Base-by-base conservation (phyloP, 2,888 invertebrate species). In the Calameuta filiformis region DNA sequence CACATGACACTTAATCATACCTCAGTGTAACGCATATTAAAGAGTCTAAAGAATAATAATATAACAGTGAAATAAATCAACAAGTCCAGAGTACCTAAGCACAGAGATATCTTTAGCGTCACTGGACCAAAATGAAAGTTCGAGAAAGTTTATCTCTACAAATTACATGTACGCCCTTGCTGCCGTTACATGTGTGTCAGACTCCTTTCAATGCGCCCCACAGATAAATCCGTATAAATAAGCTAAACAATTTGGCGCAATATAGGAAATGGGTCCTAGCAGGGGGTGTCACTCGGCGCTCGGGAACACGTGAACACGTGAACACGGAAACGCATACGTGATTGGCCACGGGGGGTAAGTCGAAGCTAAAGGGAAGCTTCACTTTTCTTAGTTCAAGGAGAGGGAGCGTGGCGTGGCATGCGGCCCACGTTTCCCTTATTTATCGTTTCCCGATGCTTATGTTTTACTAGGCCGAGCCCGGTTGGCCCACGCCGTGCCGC, bases 381-480 rank as follows among this genome's bases (percentile, higher is more conserved):
- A 35, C 11, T 33, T 73, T 35, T 30, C 73, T 73, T 56, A 37
- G 68, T 69, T 76, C 68, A 71, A 71, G 69, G 71, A 75, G 73
- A 69, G 73, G 69, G 34, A 40, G 73, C 78, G 79, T 75, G 83
- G 76, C 77, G 83, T 83, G 86, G 89, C 87, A 91, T 91, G 90
- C 91, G 89, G 87, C 83, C 90, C 91, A 91, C 91, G 91, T 91
- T 89, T 90, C 89, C 89, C 89, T 91, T 91, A 91, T 91, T 91
- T 91, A 91, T 91, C 90, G 91, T 90, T 91, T 91, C 90, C 90
- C 91, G 87, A 91, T 91, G 91, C 91, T 91, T 91, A 91, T 91
- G 91, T 91, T 91, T 91, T 90, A 90, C 91, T 90, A 91, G 91
- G 88, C 89, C 83, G 82, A 69, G 69, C 69, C 69, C 31, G 69